Base-by-base conservation (phyloP, 2,113 vertebrate species). In the Campylomormyrus tamandua region DNA sequence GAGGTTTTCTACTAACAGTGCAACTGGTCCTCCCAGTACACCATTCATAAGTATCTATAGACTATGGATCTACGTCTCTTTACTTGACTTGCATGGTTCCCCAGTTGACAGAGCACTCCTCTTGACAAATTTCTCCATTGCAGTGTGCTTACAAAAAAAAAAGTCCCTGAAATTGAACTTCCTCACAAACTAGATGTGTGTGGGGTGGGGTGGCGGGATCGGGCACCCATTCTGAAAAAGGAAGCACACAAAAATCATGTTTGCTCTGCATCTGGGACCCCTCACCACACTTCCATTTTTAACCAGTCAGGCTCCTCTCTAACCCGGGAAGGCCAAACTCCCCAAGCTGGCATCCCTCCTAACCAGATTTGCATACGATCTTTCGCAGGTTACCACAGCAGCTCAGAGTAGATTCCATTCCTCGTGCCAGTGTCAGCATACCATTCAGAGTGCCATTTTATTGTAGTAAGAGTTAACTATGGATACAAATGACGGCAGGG, bases 201-300 rank as follows among this genome's bases (percentile, higher is more conserved):
- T 62, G 24, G 24, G 24, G 24, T 2, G 2, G 91, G 90, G 21
- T 48, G 21, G 56, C 90, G 90, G 0, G 88, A 89, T 90, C 91
- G 88, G 85, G 85, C 90, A 49, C 92, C 91, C 95, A 96, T 95
- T 92, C 95, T 96, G 92, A 83, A 92, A 92, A 88, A 92, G 11
- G 53, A 88, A 80, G 87, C 7, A 27, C 66, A 53, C 1, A 90
- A 90, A 90, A 19, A 39, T 39, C 49, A 45, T 11, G 42, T 45
- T 62, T 87, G 19, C 46, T 31, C 27, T 31, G 27, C 27, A 31
- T 70, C 62, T 7, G 42, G 45, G 19, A 84, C 19, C 1, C 35
- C 35, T 35, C 31, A 0, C 31, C 27, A 77, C 3, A 35, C 70
- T 39, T 27, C 9, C 35, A 77, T 35, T 39, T 77, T 35, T 15